Conservation (phyloP, 2,888 invertebrate genomes). For the Apotomis betuletana region DNA sequence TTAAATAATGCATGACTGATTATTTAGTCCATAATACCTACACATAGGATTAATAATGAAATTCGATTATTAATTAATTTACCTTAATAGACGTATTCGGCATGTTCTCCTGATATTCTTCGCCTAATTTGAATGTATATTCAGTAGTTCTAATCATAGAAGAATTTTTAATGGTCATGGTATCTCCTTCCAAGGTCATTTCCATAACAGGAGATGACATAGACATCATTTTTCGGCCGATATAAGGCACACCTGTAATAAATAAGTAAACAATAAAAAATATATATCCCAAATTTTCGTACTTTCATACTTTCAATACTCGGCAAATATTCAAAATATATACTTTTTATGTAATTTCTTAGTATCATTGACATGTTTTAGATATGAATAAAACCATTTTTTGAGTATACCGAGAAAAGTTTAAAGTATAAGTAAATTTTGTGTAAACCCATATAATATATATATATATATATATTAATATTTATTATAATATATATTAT, state of each 20-base stretch:
- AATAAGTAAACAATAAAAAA: neutral
- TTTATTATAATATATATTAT: too few relatives aligned
- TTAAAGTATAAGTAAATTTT: too few relatives aligned
- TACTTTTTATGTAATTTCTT: too few relatives aligned
- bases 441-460: too few relatives aligned
- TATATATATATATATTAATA: too few relatives aligned
- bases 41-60: neutral
- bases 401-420: too few relatives aligned
- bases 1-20: too few relatives aligned
- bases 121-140: conserved; percentile 82
- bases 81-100: conserved; percentile 79
- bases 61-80: conserved; percentile 31
- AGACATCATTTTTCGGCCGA: conserved; percentile 86
- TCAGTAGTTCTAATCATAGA: conserved; percentile 83
- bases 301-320: too few relatives aligned
- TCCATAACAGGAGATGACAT: conserved; percentile 85
- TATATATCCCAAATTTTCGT: too few relatives aligned
- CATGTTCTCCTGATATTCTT: conserved; percentile 86
- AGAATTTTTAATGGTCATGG: conserved; percentile 83
- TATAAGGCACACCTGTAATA: conserved; percentile 84
- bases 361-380: too few relatives aligned
- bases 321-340: too few relatives aligned
- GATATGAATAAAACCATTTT: too few relatives aligned
- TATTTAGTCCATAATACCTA: neutral
- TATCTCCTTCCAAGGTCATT: conserved; percentile 79